A percentile compares a stretch with the other conserved stretches of the same genome.
Evolutionary conservation across 2,113 vertebrate species (phyloP).

Genomic region (Lepidiolamprologus cunningtoni): DNA sequence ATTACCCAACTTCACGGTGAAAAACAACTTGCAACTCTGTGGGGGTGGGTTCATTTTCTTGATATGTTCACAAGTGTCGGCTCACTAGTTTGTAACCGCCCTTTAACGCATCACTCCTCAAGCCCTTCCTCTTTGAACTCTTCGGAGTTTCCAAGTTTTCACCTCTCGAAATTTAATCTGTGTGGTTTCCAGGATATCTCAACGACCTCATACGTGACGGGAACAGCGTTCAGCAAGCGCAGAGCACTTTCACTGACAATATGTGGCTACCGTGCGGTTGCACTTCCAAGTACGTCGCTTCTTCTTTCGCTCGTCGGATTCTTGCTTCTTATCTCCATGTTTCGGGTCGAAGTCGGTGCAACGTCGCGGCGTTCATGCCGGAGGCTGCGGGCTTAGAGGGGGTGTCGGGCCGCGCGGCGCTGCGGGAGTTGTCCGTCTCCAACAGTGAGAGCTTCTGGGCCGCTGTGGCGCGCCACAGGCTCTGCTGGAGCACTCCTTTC

Average conservation of each 20-base stretch:
- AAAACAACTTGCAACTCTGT: neutral
- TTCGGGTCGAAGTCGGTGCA: neutral
- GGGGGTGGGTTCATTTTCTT: neutral
- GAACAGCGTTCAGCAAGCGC: neutral
- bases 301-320: neutral
- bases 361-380: conserved; percentile 67
- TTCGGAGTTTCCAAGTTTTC: neutral
- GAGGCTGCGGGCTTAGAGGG: conserved; percentile 60
- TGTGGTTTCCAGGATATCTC: neutral
- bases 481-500: conserved; percentile 72
- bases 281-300: neutral
- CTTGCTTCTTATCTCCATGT: neutral
- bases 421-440: conserved; percentile 68
- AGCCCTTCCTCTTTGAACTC: neutral
- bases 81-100: conserved; percentile 8
- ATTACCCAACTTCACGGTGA: neutral
- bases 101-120: conserved; percentile 7
- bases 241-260: fast-evolving
- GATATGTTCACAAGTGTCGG: neutral
- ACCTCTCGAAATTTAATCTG: neutral
- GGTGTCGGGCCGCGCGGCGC: conserved; percentile 39
- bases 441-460: conserved; percentile 70
- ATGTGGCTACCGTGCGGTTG: conserved; percentile 24
- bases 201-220: neutral
- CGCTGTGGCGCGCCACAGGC: conserved; percentile 53